These are phyloP conservation scores for Xestoiulus laeticollis DNA, from an alignment of 2,888 invertebrate genomes.

Conservation along the genomic window DNA sequence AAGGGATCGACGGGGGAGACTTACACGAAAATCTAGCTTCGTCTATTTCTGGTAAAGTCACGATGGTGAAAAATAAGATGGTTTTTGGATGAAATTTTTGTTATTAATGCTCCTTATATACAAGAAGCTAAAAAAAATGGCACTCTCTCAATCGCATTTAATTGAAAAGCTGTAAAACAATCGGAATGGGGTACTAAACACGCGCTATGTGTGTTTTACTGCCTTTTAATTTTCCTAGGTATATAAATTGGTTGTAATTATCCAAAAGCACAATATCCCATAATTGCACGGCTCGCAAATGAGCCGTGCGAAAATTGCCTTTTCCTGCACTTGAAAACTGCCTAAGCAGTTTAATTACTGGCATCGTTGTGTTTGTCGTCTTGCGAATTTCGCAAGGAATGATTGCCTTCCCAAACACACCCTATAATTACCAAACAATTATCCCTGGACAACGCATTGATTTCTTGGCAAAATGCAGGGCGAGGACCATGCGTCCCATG, in stretches of 20 bases:
- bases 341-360: constrained; percentile 26
- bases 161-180: constrained; percentile 18
- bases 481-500: neutral
- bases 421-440: constrained; percentile 17
- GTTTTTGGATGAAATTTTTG: neutral
- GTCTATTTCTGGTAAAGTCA: neutral
- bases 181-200: constrained; percentile 14
- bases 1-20: neutral
- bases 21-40: neutral
- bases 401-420: neutral
- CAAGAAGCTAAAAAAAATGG: neutral
- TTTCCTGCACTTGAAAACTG: constrained; percentile 17
- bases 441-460: neutral
- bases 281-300: constrained; percentile 26
- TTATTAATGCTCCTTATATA: neutral
- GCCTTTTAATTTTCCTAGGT: constrained; percentile 26
- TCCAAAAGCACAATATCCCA: constrained; percentile 10
- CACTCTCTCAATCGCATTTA: neutral
- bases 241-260: constrained; percentile 26
- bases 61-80: neutral
- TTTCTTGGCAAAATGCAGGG: constrained; percentile 2
- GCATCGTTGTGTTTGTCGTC: constrained; percentile 26
- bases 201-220: constrained; percentile 9
- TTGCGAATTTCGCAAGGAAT: constrained; percentile 10
- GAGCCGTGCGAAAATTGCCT: constrained; percentile 26